Percentiles rank a stretch among this genome's conserved stretches.
These are phyloP conservation scores for Sebastes minor DNA, from an alignment of 2,797 vertebrate genomes.

Conservation along the genomic window DNA sequence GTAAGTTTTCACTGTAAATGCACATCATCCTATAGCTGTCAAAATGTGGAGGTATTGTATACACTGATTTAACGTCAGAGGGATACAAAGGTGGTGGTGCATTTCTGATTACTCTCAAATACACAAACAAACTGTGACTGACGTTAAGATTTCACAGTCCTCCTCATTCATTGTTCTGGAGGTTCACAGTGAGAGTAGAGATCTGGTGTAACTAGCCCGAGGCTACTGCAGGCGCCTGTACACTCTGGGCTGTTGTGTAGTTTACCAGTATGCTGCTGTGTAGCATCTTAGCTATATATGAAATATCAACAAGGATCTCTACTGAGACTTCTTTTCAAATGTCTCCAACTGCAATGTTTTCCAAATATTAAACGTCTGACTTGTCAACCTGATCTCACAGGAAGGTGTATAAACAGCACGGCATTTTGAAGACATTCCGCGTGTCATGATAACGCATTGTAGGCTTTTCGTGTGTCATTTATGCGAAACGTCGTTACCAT, in stretches of 20 bases:
- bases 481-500: neutral
- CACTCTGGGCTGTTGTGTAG: constrained; percentile 7
- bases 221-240: constrained; percentile 12
- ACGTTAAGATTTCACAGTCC: neutral
- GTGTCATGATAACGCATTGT: neutral
- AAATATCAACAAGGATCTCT: constrained; percentile 45
- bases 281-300: constrained; percentile 21
- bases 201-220: constrained; percentile 31
- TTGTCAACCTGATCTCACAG: neutral
- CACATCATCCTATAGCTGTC: neutral
- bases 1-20: neutral
- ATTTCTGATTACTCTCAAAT: neutral
- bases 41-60: neutral
- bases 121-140: neutral
- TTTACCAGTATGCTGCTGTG: constrained; percentile 11
- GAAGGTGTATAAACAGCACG: neutral
- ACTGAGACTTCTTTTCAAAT: constrained; percentile 27
- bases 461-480: neutral
- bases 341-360: constrained; percentile 15
- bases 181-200: constrained; percentile 7
- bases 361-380: constrained; percentile 6
- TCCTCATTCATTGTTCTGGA: constrained; percentile 12
- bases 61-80: neutral
- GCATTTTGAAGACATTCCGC: neutral
- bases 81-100: neutral